A percentile compares a stretch with the other conserved stretches of the same genome.
Conservation (phyloP, 2,797 vertebrate species). For the Hypotaenidia okinawae region DNA sequence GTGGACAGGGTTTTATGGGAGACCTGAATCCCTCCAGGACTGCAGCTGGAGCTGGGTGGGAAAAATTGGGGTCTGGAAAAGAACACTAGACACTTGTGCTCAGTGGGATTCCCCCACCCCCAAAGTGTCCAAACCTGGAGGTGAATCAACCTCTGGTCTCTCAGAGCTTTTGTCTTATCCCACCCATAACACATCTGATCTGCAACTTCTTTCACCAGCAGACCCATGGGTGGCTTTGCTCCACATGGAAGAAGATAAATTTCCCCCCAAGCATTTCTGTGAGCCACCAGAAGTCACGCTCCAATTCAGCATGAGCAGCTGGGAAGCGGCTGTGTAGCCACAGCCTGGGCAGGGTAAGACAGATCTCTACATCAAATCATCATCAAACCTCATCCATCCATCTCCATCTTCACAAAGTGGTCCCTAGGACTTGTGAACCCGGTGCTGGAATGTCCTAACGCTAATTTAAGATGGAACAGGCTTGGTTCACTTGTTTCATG, state of each 20-base stretch:
- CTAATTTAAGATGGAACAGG: neutral
- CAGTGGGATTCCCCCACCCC: neutral
- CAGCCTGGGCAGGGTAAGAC: rapidly evolving
- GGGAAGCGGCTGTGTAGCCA: neutral
- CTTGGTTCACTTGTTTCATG: neutral
- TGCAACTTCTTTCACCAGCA: neutral
- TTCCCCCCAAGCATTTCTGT: neutral
- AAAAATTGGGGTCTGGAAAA: neutral
- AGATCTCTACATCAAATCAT: neutral
- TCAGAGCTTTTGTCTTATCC: neutral
- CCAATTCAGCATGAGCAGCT: neutral
- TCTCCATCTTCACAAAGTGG: neutral
- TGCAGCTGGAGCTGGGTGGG: neutral
- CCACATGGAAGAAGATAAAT: neutral
- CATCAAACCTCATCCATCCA: neutral
- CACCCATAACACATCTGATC: neutral
- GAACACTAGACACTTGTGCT: neutral
- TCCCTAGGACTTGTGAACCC: neutral
- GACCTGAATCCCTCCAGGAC: neutral
- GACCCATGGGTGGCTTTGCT: neutral
- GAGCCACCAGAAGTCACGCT: neutral
- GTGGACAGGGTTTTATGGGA: neutral
- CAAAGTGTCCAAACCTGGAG: neutral
- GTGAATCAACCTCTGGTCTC: neutral
- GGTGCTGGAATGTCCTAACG: neutral